A percentile compares a stretch with the other conserved stretches of the same genome.
Conservation (phyloP, 2,888 invertebrate species). For the Halocaridina rubra region DNA sequence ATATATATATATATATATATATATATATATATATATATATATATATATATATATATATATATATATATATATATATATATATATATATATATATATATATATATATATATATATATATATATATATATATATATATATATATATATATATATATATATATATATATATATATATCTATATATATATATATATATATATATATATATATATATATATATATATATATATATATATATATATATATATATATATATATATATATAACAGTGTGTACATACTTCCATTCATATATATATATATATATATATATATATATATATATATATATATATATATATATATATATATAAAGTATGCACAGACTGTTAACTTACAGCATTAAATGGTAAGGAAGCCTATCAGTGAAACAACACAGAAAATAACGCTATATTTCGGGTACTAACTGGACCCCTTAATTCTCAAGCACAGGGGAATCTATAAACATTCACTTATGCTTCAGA, state of each 20-base stretch:
- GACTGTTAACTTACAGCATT: too few species aligned
- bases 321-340: background rate
- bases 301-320: background rate
- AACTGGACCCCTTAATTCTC: too few species aligned
- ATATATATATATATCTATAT: background rate
- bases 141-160: background rate
- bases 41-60: background rate
- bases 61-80: background rate
- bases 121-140: background rate
- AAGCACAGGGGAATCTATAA: too few species aligned
- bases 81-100: background rate
- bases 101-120: background rate
- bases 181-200: background rate
- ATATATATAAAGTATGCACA: background rate
- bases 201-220: background rate
- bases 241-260: background rate
- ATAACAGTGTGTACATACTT: background rate
- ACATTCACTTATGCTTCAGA: too few species aligned
- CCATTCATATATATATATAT: background rate
- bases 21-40: background rate
- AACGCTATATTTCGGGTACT: too few species aligned
- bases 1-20: background rate
- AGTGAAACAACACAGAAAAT: too few species aligned
- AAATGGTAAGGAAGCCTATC: too few species aligned
- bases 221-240: background rate